These are phyloP conservation scores for Felis catus DNA, from an alignment of 2,113 vertebrate species.

Conservation along the genomic window F.catus_Fca126_mat1.0 CM031412.1:93824001-93824500, in stretches of 20 bases:
- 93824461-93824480: too few relatives aligned
- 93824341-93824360: too few relatives aligned
- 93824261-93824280: not conserved
- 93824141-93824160: not conserved
- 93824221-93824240: not conserved
- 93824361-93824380: too few relatives aligned
- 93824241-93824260: not conserved
- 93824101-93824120: not conserved
- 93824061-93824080: not conserved
- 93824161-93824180: not conserved
- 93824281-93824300: too few relatives aligned
- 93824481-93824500: too few relatives aligned
- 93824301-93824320: too few relatives aligned
- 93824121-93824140: not conserved
- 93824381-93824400: too few relatives aligned
- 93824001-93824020: not conserved
- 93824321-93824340: too few relatives aligned
- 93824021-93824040: constrained; percentile 2
- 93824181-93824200: not conserved
- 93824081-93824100: not conserved
- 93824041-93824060: not conserved
- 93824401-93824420: too few relatives aligned
- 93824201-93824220: not conserved
- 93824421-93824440: too few relatives aligned
- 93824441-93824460: too few relatives aligned